Conservation (phyloP, 1,140 invertebrate genomes). For the Arion vulgaris region DNA sequence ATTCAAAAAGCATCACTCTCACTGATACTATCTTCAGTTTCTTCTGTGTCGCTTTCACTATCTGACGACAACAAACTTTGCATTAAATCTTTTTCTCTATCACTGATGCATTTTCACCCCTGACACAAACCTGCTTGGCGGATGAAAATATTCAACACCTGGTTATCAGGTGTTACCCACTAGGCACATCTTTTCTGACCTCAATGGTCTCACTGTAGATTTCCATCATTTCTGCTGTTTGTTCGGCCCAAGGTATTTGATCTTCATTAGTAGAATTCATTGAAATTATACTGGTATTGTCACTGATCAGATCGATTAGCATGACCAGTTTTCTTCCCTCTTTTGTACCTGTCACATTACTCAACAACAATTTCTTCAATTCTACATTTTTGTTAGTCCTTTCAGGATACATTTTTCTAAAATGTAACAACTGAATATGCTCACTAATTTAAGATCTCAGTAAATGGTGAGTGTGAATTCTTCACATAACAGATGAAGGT, state of each 20-base stretch:
- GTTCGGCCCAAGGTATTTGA: background rate
- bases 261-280: background rate
- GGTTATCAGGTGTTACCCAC: too few species aligned
- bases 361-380: background rate
- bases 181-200: background rate
- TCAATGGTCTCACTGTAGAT: background rate
- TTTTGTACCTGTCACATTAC: background rate
- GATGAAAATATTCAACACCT: too few species aligned
- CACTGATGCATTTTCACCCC: background rate
- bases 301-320: background rate
- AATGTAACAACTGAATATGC: background rate
- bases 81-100: background rate
- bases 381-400: background rate
- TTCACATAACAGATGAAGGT: slow-evolving; percentile 1
- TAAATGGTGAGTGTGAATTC: background rate
- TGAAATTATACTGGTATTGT: background rate
- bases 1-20: background rate
- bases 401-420: background rate
- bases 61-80: background rate
- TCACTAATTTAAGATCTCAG: background rate
- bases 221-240: background rate
- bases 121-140: too few species aligned
- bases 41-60: background rate
- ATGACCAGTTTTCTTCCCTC: background rate
- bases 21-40: background rate